Evolutionary conservation across 2,113 vertebrate genomes (phyloP), one percentile per base, ranked within the genome.

Genomic region (Pelusios castaneus): DNA sequence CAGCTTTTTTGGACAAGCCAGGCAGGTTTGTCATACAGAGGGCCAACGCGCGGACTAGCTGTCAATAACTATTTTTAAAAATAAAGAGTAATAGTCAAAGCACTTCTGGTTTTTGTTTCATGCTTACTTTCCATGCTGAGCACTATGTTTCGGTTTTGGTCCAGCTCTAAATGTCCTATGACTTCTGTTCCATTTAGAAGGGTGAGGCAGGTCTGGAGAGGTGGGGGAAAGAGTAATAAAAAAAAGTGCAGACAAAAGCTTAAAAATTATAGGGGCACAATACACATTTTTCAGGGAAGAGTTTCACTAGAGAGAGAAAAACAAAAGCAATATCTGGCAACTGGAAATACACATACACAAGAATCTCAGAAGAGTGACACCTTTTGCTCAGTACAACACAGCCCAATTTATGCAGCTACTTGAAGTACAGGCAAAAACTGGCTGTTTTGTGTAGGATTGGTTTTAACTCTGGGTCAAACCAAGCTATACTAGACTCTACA

Each of bases 11-110:
- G 45, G 45, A 29, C 29, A 34, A 4, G 75, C 34, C 34, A 10
- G 34, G 5, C 38, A 10, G 34, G 6, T 45, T 21, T 58, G 16
- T 0, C 0, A 0, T 13, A 38, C 17, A 52, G n/a, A 67, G 17
- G 67, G n/a, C n/a, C 22, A 85, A n/a, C 27, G 3, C 2, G 60
- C 70, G 58, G 75, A 81, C 7, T 41, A 56, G 51, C 58, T 13
- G 45, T 60, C 3, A 45, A 5, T 43, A 93, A 56, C 4, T 14
- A 10, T 84, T 80, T 86, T 51, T 31, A 67, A 54, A 92, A 14
- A 38, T 21, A 43, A 43, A 58, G 7, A 47, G 41, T 5, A 38
- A 6, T 1, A 78, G 55, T 22, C 54, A 58, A 11, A 78, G 51
- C 24, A 80, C 34, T 3, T n/a, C 43, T 27, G 4, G 89, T 91